Evolutionary conservation across 1,140 invertebrate species (phyloP), one percentile per base, ranked within the genome.

Genomic region (Bombus fervidus): DNA sequence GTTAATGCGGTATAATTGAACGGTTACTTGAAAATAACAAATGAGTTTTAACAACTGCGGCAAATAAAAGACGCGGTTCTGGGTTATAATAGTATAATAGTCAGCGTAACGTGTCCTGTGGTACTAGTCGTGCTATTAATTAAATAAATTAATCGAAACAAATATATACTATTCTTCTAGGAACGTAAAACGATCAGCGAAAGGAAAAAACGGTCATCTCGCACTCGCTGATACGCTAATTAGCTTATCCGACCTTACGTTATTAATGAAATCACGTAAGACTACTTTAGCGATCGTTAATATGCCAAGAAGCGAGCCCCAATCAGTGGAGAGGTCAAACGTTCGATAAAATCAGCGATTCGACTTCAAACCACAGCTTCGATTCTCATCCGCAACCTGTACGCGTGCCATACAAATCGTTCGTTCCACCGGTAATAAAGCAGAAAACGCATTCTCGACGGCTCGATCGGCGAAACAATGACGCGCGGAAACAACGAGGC

Each of bases 321-420:
- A n/a, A 71, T 39, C 37, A 25, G 0, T 9, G 15, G 31, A 68
- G 31, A 68, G 64, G n/a, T 68, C 15, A 68, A 68, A 68, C 66
- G 22, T 37, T 68, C 31, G 66, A 68, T 18, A 15, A 37, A 34
- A 31, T 34, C 8, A 68, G 1, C 8, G 66, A 37, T 68, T 9
- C 18, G 8, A 18, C 66, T 34, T 18, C 66, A 22, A 34, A 22
- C 25, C 69, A n/a, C 69, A 39, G 8, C n/a, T n/a, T 15, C 39
- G 12, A 41, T 25, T 15, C 28, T 15, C 8, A 73, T 73, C 28
- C 39, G 2, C 25, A 13, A 75, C 37, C 34, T n/a, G 15, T 34
- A 37, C 31, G 47, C 74, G 31, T 37, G 74, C 34, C 43, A 59
- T 59, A 76, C 25, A 75, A 75, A 76, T 76, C 34, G 53, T 10